phyloP scores from a whole-genome alignment of 1,140 invertebrate genomes.

The Agraylea sexmaculata region DNA sequence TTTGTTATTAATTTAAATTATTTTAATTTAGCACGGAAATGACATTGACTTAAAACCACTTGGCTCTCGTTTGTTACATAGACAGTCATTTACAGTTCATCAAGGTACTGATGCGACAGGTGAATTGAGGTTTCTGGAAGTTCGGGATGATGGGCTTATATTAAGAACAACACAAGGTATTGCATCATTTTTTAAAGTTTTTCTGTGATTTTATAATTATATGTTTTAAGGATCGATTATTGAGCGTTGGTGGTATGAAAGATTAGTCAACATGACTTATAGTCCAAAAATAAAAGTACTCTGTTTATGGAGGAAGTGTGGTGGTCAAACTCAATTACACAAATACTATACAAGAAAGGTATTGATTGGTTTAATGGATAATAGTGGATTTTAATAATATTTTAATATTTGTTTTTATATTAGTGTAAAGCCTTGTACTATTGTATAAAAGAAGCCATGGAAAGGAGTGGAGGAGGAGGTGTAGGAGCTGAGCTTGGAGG shows the following conservation, averaged over 20 bases:
- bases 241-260: conserved; percentile 98
- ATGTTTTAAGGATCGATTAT: conserved; percentile 63
- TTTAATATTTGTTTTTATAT: conserved; percentile 21
- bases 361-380: conserved; percentile 8
- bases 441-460: conserved; percentile 98
- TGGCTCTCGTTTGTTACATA: conserved; percentile 81
- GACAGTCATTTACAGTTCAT: conserved; percentile 97
- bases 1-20: conserved; percentile 4
- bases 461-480: conserved; percentile 77
- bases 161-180: conserved; percentile 78
- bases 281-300: conserved; percentile 96
- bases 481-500: conserved; percentile 85
- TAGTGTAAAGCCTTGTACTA: conserved; percentile 98
- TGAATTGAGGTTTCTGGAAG: conserved; percentile 93
- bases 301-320: conserved; percentile 88
- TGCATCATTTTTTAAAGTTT: too few relatives aligned
- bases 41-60: conserved; percentile 93
- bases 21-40: conserved; percentile 70
- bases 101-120: conserved; percentile 82
- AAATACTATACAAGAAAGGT: conserved; percentile 99
- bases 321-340: conserved; percentile 85
- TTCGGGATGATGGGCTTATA: conserved; percentile 94
- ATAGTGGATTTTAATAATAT: not conserved
- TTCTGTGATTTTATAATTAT: conserved; percentile 3
- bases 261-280: conserved; percentile 98